Percentiles rank a stretch among this genome's conserved stretches.
Conservation (phyloP, 2,797 vertebrate genomes). For the Labroides dimidiatus region DNA sequence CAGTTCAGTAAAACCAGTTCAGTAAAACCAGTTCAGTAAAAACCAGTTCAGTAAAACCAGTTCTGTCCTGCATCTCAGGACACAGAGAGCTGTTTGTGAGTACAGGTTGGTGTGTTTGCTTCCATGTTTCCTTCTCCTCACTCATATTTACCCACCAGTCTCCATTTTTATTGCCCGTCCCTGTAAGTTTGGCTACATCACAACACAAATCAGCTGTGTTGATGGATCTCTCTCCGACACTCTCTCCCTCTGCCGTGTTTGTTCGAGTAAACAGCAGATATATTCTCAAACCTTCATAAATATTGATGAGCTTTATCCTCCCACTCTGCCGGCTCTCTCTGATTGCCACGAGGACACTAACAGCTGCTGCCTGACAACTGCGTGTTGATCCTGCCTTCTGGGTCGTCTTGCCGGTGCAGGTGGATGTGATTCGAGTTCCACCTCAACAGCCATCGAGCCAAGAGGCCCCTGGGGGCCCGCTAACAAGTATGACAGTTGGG, state of each 20-base stretch:
- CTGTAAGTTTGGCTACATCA: conserved; percentile 32
- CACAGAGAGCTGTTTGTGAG: not conserved
- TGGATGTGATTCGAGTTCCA: conserved; percentile 35
- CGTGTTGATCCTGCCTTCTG: conserved; percentile 35
- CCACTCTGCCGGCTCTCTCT: conserved; percentile 39
- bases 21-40: conserved; percentile 33
- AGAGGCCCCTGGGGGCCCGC: conserved; percentile 8
- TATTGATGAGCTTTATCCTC: conserved; percentile 61
- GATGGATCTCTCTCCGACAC: conserved; percentile 44
- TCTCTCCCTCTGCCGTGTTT: conserved; percentile 27
- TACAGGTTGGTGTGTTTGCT: conserved; percentile 8
- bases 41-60: conserved; percentile 30
- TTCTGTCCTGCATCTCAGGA: conserved; percentile 9
- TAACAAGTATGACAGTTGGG: conserved; percentile 32
- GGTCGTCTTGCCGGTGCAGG: conserved; percentile 23
- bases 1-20: conserved; percentile 29
- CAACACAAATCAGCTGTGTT: conserved; percentile 47
- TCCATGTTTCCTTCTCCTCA: not conserved
- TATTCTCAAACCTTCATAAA: conserved; percentile 49
- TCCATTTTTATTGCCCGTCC: conserved; percentile 37
- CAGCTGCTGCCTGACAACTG: conserved; percentile 61
- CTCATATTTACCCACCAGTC: conserved; percentile 24
- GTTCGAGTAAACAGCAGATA: conserved; percentile 55
- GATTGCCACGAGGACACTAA: conserved; percentile 40
- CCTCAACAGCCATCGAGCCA: conserved; percentile 17